Conservation (phyloP, 1,140 invertebrate species). For the Eubasilissa regina region DNA sequence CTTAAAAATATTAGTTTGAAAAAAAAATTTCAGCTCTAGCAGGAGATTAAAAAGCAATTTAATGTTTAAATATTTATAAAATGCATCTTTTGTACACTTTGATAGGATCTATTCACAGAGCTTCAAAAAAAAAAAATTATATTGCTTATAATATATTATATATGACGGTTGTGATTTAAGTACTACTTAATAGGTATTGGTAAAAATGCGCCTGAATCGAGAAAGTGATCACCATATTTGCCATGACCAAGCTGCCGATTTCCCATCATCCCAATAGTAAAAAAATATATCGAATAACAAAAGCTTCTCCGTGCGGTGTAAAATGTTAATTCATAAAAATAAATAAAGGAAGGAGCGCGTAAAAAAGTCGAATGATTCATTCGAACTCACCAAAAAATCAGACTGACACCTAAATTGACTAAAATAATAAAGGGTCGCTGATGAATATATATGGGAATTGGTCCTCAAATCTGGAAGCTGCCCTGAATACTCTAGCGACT, state of each 20-base stretch:
- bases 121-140: too few relatives aligned
- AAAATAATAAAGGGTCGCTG: conserved; percentile 17
- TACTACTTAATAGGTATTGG: background rate
- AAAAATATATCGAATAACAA: conserved; percentile 5
- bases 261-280: background rate
- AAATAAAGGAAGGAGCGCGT: conserved; percentile 21
- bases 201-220: background rate
- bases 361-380: conserved; percentile 3
- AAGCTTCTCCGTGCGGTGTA: conserved; percentile 9
- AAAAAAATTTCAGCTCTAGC: too few relatives aligned
- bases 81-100: too few relatives aligned
- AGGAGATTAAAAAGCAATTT: too few relatives aligned
- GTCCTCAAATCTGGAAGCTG: background rate
- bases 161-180: too few relatives aligned
- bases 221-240: background rate
- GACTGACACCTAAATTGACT: background rate
- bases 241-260: background rate
- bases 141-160: too few relatives aligned
- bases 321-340: conserved; percentile 44
- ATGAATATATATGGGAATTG: conserved; percentile 1
- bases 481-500: conserved; percentile 1
- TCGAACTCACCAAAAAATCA: conserved; percentile 2
- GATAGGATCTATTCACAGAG: too few relatives aligned
- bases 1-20: too few relatives aligned
- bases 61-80: too few relatives aligned